Base-by-base conservation (phyloP, 2,888 invertebrate species). In the Pachliopta kotzebuea region DNA sequence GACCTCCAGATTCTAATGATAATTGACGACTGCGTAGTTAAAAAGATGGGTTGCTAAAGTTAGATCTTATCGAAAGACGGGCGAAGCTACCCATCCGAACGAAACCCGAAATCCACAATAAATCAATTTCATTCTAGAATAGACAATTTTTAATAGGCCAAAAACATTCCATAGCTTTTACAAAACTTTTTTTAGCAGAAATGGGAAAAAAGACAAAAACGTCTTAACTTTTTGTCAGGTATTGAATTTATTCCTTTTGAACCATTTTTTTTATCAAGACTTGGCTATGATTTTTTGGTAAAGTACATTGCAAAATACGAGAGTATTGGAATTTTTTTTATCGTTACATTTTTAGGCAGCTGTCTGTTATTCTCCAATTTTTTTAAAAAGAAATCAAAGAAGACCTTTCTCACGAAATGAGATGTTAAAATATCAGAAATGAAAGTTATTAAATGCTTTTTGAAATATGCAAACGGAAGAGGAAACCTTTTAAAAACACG, bases 21-120 rank as follows among this genome's bases (percentile, higher is more conserved):
- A 88, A 88, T 88, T 88, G 86, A 87, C 80, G 84, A 73, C 75
- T 70, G 67, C 75, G 81, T 80, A 84, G 83, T 86, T 85, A 86
- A 85, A 86, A 83, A 86, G 83, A 87, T 80, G 81, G 81, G 83
- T 86, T 74, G 82, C 81, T 79, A 78, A 88, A 88, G 78, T 87
- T 86, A 75, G 79, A 79, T 79, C 70, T 73, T 83, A 86, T 85
- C 78, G 77, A 63, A 70, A 70, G 70, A 70, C 72, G 72, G 75
- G 70, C 64, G 66, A 26, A 21, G 63, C 52, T 73, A 69, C 23
- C 69, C 65, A 63, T 67, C 63, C 71, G 67, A 74, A 75, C 68
- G 69, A 70, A 71, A 62, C 71, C 72, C 70, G 64, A 68, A 64
- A 70, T 66, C 65, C 56, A 55, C 68, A 65, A 62, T 74, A 76